Conservation (phyloP, 2,113 vertebrate genomes). For the Coreoperca whiteheadi region DNA sequence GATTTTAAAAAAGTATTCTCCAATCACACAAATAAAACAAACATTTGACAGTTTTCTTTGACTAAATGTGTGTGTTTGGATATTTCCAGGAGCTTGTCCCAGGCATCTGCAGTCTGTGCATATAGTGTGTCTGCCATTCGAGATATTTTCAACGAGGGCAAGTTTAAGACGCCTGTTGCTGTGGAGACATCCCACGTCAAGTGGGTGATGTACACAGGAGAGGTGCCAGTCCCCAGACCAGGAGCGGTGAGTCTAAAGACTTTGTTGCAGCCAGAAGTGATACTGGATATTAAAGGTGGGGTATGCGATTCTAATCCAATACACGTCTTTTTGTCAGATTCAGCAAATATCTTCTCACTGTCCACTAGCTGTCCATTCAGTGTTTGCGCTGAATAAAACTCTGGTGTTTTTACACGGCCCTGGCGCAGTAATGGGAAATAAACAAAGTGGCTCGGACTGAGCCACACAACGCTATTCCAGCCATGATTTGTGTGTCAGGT, state of each 20-base stretch:
- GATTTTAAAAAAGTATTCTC: not conserved
- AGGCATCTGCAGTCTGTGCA: conserved; percentile 80
- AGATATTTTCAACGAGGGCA: conserved; percentile 82
- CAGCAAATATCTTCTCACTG: no score
- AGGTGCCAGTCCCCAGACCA: conserved; percentile 83
- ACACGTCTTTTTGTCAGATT: no score
- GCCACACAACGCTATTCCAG: no score
- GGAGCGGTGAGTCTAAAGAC: conserved; percentile 82
- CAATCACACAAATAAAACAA: not conserved
- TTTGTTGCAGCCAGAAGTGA: not conserved
- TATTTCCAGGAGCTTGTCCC: conserved; percentile 75
- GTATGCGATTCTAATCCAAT: no score
- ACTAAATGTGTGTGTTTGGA: not conserved
- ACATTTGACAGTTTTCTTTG: not conserved
- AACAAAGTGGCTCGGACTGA: no score
- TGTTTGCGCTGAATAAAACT: no score
- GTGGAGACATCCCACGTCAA: conserved; percentile 79
- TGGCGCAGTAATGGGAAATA: no score
- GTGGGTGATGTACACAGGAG: conserved; percentile 82
- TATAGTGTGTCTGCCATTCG: conserved; percentile 73
- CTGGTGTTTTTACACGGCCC: no score
- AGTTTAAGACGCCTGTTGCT: conserved; percentile 80
- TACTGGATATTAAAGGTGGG: not conserved
- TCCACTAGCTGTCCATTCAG: no score
- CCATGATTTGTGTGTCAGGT: no score